Evolutionary conservation across 2,888 invertebrate genomes (phyloP).

Genomic region (Ligdia adustata): DNA sequence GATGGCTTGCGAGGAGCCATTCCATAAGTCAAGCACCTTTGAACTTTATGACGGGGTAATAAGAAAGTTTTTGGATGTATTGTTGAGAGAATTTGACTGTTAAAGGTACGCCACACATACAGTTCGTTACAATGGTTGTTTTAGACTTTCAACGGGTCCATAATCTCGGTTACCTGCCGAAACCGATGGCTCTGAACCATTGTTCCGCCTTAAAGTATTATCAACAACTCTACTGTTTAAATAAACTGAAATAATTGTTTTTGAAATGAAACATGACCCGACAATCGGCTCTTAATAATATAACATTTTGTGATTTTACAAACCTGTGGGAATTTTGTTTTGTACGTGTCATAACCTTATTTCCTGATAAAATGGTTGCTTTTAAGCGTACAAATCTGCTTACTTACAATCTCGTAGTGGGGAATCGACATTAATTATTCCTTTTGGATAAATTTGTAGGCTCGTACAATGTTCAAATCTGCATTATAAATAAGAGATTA

Average conservation of each 20-base stretch:
- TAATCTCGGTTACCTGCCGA: constrained; percentile 57
- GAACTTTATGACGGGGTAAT: constrained; percentile 35
- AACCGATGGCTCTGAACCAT: constrained; percentile 43
- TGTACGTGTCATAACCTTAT: constrained; percentile 3
- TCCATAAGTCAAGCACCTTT: constrained; percentile 39
- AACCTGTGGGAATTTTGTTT: constrained; percentile 6
- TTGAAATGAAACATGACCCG: constrained; percentile 54
- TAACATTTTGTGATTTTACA: constrained; percentile 33
- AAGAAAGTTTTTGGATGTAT: constrained; percentile 22
- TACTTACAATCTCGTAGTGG: too few relatives aligned
- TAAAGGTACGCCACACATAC: constrained; percentile 35
- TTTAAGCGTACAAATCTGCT: too few relatives aligned
- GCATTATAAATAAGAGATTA: too few relatives aligned
- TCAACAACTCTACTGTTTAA: constrained; percentile 55
- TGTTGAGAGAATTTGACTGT: constrained; percentile 11
- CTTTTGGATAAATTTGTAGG: too few relatives aligned
- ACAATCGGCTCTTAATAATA: constrained; percentile 50
- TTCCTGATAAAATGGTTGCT: too few relatives aligned
- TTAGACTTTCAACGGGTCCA: constrained; percentile 54
- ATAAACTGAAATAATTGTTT: constrained; percentile 37
- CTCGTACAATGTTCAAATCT: too few relatives aligned
- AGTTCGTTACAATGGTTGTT: constrained; percentile 62
- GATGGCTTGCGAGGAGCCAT: constrained; percentile 32
- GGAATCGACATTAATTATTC: too few relatives aligned
- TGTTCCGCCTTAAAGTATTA: constrained; percentile 54